Evolutionary conservation across 1,140 invertebrate genomes (phyloP).

Genomic region (Drosophila rufa): DNA sequence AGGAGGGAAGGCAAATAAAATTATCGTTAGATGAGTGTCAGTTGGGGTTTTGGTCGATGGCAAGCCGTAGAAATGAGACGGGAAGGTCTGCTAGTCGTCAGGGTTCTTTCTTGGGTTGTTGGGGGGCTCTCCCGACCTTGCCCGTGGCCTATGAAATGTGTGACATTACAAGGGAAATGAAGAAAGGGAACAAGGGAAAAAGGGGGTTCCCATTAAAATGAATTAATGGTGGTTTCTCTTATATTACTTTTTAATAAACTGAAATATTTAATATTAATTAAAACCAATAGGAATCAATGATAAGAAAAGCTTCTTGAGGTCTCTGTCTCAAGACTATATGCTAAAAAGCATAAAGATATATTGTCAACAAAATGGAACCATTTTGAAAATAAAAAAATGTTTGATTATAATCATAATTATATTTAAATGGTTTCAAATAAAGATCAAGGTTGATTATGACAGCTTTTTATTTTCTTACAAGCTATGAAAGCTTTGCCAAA

Average conservation of each 20-base stretch:
- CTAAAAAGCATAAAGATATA: too few relatives aligned
- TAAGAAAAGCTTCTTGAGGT: too few relatives aligned
- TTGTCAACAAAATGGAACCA: too few relatives aligned
- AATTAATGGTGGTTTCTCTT: background rate
- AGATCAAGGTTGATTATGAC: background rate
- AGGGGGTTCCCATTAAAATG: background rate
- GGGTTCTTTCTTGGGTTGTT: conserved; percentile 7
- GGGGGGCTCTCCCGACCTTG: conserved; percentile 23
- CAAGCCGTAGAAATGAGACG: conserved; percentile 69
- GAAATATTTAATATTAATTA: background rate
- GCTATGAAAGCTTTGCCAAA: background rate
- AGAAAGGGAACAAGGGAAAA: background rate
- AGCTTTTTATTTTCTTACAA: conserved; percentile 1
- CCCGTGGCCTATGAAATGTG: conserved; percentile 5
- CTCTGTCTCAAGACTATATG: too few relatives aligned
- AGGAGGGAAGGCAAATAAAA: conserved; percentile 7
- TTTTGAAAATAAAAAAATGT: too few relatives aligned
- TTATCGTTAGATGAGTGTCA: conserved; percentile 5
- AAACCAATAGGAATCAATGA: too few relatives aligned
- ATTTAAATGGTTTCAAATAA: background rate
- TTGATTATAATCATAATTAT: background rate
- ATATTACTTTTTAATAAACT: background rate
- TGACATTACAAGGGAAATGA: background rate
- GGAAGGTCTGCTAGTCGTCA: conserved; percentile 25
- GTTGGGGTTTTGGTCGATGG: conserved; percentile 6